These are phyloP conservation scores for Coregonus sp. DNA, from an alignment of 2,797 vertebrate species.

Conservation along the genomic window DNA sequence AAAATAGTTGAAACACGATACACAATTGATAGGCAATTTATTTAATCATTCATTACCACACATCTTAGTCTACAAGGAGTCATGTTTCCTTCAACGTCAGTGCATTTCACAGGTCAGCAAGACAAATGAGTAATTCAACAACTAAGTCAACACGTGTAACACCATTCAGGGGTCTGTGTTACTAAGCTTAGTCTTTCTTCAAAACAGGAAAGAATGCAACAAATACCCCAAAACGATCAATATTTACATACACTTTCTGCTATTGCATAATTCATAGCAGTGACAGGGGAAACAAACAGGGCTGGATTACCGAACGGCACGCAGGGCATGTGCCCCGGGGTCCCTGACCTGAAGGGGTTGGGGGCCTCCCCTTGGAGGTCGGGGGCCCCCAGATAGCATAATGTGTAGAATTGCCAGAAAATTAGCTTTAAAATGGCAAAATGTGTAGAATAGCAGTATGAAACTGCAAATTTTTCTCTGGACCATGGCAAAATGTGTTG, in stretches of 20 bases:
- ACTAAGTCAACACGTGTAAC: slow-evolving; percentile 44
- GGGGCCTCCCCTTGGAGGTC: too few relatives aligned
- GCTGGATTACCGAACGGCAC: too few relatives aligned
- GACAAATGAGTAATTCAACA: slow-evolving; percentile 71
- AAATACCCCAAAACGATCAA: slow-evolving; percentile 7
- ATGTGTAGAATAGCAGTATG: slow-evolving; percentile 25
- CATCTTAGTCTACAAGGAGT: slow-evolving; percentile 67
- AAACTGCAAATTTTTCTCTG: too few relatives aligned
- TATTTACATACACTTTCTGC: slow-evolving; percentile 24
- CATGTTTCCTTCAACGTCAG: slow-evolving; percentile 80
- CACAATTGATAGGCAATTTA: slow-evolving; percentile 64
- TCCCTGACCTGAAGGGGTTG: too few relatives aligned
- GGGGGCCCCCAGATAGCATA: neutral
- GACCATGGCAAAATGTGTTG: too few relatives aligned
- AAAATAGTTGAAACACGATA: neutral
- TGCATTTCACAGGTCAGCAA: slow-evolving; percentile 86
- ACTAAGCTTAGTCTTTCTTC: slow-evolving; percentile 2
- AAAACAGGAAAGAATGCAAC: slow-evolving; percentile 21
- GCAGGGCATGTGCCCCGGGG: too few relatives aligned
- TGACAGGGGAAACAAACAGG: slow-evolving; percentile 33
- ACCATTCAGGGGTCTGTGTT: neutral
- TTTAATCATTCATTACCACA: slow-evolving; percentile 70
- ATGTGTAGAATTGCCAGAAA: neutral
- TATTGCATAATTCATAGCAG: slow-evolving; percentile 53
- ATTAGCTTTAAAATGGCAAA: neutral